Base-by-base conservation (phyloP, 2,797 vertebrate genomes). In the Enteromius viviparus region DNA sequence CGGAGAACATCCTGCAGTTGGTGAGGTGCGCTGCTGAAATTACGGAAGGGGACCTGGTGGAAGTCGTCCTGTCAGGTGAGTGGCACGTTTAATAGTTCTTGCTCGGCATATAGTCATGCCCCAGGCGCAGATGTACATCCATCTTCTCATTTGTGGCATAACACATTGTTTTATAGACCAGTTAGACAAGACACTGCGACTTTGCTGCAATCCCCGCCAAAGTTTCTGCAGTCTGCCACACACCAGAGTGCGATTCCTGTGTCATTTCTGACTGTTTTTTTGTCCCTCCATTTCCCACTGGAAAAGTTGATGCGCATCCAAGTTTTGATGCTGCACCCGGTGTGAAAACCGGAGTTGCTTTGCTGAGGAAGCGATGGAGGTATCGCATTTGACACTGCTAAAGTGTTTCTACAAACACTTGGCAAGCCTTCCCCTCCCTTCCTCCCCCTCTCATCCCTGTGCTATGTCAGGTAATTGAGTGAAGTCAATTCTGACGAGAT, bases 1-100 rank as follows among this genome's bases (percentile, higher is more conserved):
- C 96, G 0, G 97, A 98, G 81, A 99, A 98, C 85, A 94, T 99
- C 87, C 95, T 99, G 82, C 98, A 98, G 92, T 93, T 99, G 92
- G 96, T 99, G 87, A 96, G 95, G 87, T 96, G 94, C 1, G 96
- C 97, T 40, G 89, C 95, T 2, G 97, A 98, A 91, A 98, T 99
- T 89, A 96, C 97, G 90, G 97, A 99, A 84, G 97, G 97, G 17
- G 97, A 99, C 90, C 95, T 99, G 83, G 95, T 99, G 91, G 98
- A 99, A 93, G 98, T 97, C 81, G 95, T 99, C 83, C 93, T 99
- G 85, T 99, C 98, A 95, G 97, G 98, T 99, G 94, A 90, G 85
- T 26, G 51, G 32, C 9, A 3, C 7, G 2, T 49, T 45, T 7
- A 29, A 34, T 34, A 72, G 37, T 34, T 34, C 47, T 65, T 11